These are phyloP conservation scores for Nibea albiflora DNA, from an alignment of 2,113 vertebrate species.

Conservation along the genomic window DNA sequence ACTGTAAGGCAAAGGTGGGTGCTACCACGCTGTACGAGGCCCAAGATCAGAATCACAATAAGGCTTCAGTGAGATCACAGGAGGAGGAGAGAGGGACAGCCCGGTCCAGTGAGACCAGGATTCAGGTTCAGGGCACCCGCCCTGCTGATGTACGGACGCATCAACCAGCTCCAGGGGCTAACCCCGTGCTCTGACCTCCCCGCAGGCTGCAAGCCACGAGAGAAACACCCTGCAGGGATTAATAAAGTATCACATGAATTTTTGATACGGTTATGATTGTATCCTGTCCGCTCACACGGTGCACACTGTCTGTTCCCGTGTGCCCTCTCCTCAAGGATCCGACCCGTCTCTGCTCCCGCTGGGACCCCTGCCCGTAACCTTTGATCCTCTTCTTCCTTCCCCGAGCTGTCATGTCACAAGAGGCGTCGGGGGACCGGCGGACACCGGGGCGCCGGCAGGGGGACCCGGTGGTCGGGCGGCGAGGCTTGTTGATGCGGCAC, in stretches of 20 bases:
- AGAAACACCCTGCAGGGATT: conserved; percentile 33
- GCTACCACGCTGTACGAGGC: conserved; percentile 51
- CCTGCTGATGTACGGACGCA: conserved; percentile 5
- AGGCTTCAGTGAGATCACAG: conserved; percentile 35
- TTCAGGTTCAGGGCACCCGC: conserved; percentile 10
- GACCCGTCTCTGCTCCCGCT: conserved; percentile 42
- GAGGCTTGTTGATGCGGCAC: conserved; percentile 63
- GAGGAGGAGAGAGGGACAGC: neutral
- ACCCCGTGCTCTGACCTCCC: conserved; percentile 45
- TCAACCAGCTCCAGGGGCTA: conserved; percentile 28
- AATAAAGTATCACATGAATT: conserved; percentile 26
- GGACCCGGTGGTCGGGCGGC: conserved; percentile 64
- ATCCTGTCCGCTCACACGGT: conserved; percentile 24
- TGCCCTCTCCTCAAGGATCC: conserved; percentile 38
- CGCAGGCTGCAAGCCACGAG: conserved; percentile 12
- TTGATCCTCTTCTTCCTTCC: conserved; percentile 80
- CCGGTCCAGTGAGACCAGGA: conserved; percentile 25
- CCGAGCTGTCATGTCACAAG: conserved; percentile 85
- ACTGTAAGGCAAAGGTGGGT: conserved; percentile 67
- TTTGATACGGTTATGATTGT: neutral
- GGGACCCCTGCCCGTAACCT: conserved; percentile 65
- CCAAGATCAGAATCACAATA: conserved; percentile 24
- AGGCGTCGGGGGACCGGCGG: conserved; percentile 67
- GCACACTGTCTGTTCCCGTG: conserved; percentile 28
- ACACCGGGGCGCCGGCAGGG: conserved; percentile 62